A percentile compares a stretch with the other conserved stretches of the same genome.
phyloP scores from a whole-genome alignment of 2,113 vertebrate species.

The Catharus fuscescens region DNA sequence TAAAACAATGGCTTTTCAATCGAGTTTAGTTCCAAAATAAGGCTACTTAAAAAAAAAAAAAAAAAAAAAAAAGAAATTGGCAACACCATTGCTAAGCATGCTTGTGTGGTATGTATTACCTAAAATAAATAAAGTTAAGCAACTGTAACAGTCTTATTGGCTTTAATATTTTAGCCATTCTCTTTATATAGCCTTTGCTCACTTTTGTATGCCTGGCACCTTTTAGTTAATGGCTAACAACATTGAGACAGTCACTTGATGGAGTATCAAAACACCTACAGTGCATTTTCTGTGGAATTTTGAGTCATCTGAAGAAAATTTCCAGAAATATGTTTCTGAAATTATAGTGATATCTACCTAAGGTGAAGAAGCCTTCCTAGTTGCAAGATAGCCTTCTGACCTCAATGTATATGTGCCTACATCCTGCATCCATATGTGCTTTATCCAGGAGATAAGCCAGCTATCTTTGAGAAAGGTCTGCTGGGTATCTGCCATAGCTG shows the following conservation, averaged over 20 bases:
- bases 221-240: not conserved
- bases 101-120: not conserved
- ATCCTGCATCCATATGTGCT: not conserved
- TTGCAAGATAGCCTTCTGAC: not conserved
- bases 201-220: not conserved
- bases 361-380: not conserved
- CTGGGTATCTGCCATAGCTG: not conserved
- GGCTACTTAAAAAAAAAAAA: not conserved
- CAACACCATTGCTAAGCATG: not conserved
- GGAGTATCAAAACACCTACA: not conserved
- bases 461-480: not conserved
- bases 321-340: not conserved
- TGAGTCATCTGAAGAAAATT: not conserved
- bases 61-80: not conserved
- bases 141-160: not conserved
- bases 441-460: not conserved
- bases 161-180: not conserved
- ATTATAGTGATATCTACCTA: not conserved
- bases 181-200: not conserved
- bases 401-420: not conserved
- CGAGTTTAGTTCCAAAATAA: not conserved
- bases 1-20: not conserved
- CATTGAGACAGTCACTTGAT: not conserved
- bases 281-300: not conserved
- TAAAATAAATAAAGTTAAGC: not conserved